Base-by-base conservation (phyloP, 2,113 vertebrate genomes). In the Oncorhynchus masou region DNA sequence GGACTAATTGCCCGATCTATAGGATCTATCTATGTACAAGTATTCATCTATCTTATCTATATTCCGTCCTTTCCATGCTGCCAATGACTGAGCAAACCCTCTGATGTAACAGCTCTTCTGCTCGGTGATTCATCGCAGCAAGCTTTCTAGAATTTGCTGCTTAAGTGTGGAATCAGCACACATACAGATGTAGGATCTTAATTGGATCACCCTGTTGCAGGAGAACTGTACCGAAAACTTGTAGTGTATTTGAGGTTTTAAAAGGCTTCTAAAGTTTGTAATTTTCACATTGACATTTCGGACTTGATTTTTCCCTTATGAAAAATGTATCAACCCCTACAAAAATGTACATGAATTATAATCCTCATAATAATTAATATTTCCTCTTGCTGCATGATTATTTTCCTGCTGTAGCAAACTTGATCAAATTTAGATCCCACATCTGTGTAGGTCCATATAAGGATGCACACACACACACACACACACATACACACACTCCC, bases 71-170 rank as follows among this genome's bases (percentile, higher is more conserved):
- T 34, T 19, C 66, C 19, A 39, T 68, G 31, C 16, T 68, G 6
- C 29, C 29, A 68, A 29, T 68, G 29, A 39, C 27, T 34, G 59
- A 22, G 66, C 66, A 16, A 39, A 20, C 27, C 29, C 66, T 68
- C 25, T 68, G 66, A 34, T 68, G 66, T 68, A 68, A 68, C 66
- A 62, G 59, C n/a, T 62, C n/a, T 34, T 68, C 31, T 34, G 66
- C 12, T 68, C 16, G 5, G 29, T 68, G 66, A 68, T 39, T 68
- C 27, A 72, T 65, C 68, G 16, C 25, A 70, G 34, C 57, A 65
- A 64, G 34, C 19, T 72, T 77, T 79, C 45, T 48, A 69, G 51
- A 64, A 64, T 15, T 19, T 48, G 51, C 67, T 77, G 68, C 62
- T 72, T 77, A 67, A 73, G 64, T 24, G 48, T 49, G 34, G 48